phyloP scores from a whole-genome alignment of 1,140 invertebrate genomes.

The Teleogryllus occipitalis region DNA sequence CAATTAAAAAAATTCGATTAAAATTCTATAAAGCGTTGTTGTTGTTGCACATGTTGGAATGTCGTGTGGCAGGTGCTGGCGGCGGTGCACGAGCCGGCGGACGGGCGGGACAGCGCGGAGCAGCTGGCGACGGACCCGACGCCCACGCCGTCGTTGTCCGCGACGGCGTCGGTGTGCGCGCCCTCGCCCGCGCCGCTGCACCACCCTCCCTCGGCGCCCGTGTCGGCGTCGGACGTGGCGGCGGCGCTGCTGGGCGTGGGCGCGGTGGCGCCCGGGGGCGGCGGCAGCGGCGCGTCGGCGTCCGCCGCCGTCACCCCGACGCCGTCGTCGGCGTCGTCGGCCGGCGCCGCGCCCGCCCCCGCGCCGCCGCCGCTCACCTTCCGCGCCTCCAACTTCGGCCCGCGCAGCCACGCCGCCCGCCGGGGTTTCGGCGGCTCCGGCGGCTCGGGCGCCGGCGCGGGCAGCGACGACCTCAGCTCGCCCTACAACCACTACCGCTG shows the following conservation, averaged over 20 bases:
- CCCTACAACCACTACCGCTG: conserved; percentile 64
- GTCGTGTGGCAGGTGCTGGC: conserved; percentile 27
- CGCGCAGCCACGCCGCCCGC: neutral
- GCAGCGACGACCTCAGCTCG: conserved; percentile 56
- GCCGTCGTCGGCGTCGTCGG: conserved; percentile 24
- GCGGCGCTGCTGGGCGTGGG: conserved; percentile 42
- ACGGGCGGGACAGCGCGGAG: conserved; percentile 26
- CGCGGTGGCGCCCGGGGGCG: conserved; percentile 28
- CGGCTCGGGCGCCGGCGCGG: conserved; percentile 36
- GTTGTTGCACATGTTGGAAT: too few species aligned
- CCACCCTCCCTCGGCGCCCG: conserved; percentile 31
- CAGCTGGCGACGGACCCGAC: conserved; percentile 12
- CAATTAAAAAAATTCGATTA: too few species aligned
- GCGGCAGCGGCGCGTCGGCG: conserved; percentile 43
- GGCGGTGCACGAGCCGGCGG: conserved; percentile 32
- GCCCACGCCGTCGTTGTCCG: too few species aligned
- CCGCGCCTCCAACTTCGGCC: neutral
- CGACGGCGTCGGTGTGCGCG: too few species aligned
- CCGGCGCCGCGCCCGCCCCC: neutral
- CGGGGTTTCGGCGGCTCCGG: neutral
- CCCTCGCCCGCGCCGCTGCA: too few species aligned
- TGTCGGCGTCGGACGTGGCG: conserved; percentile 44
- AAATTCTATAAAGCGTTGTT: too few species aligned
- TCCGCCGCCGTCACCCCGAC: conserved; percentile 42
- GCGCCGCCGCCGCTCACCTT: neutral